phyloP scores from a whole-genome alignment of 2,797 vertebrate species.

The Semaprochilodus insignis region DNA sequence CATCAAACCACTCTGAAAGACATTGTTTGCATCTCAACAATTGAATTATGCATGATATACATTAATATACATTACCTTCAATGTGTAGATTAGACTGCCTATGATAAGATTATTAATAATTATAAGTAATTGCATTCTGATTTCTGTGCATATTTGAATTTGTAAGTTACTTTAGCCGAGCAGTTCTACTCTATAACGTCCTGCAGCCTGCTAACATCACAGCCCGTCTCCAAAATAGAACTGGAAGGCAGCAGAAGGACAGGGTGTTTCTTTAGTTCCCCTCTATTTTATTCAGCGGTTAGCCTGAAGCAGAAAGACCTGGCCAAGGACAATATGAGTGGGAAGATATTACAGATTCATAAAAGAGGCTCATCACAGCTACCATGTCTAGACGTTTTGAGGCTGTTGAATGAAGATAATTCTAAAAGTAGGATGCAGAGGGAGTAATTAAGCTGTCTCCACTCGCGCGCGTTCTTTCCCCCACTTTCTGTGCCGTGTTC shows the following conservation, averaged over 20 bases:
- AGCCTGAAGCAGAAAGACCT: constrained; percentile 13
- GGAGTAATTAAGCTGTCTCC: constrained; percentile 53
- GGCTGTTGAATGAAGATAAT: constrained; percentile 35
- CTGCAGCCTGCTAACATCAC: background rate
- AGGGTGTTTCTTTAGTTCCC: constrained; percentile 35
- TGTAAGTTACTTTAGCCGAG: background rate
- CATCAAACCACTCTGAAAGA: too few species aligned
- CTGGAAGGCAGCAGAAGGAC: constrained; percentile 13
- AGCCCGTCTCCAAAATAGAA: constrained; percentile 8
- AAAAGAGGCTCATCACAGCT: constrained; percentile 48
- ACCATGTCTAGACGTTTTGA: constrained; percentile 49
- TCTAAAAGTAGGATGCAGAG: constrained; percentile 51
- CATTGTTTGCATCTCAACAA: too few species aligned
- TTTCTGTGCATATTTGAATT: background rate
- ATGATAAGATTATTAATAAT: too few species aligned
- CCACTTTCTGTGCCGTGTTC: constrained; percentile 14
- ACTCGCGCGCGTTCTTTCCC: constrained; percentile 21
- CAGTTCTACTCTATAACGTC: constrained; percentile 12
- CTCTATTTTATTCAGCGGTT: constrained; percentile 28
- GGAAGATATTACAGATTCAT: constrained; percentile 50
- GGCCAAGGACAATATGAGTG: constrained; percentile 49
- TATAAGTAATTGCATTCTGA: too few species aligned
- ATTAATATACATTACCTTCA: too few species aligned
- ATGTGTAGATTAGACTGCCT: too few species aligned
- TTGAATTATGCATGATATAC: too few species aligned